Evolutionary conservation across 2,113 vertebrate genomes (phyloP), one percentile per base, ranked within the genome.

Genomic region (Melospiza georgiana): DNA sequence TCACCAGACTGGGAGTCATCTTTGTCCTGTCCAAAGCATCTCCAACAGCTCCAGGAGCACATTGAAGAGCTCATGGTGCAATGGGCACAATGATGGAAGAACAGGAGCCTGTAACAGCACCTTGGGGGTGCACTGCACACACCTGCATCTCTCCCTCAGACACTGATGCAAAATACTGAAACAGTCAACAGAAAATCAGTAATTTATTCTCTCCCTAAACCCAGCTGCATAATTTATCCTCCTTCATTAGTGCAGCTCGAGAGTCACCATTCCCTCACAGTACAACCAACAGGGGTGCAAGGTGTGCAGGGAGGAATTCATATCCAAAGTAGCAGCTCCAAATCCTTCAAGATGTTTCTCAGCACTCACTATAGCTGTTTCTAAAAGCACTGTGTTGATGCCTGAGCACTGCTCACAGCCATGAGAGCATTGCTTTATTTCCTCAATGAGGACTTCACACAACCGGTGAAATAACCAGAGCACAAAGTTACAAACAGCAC

Each of bases 1-100:
- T 80, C 69, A 35, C 24, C 28, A 27, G 17, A 27, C 16, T 20
- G 48, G 44, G 15, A 77, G 10, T 20, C 49, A 41, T 25, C 20
- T 48, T 54, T 43, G 44, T 37, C 27, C n/a, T 74, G 31, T 49
- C 69, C 66, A 62, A 55, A 61, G 81, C 65, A 61, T 19, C 43
- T 78, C 44, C 11, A 27, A 43, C 33, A 55, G 39, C 4, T 86
- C 30, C 4, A 3, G 35, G 31, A 9, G 25, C 27, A 58, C 20
- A 17, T 13, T 52, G 8, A 43, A 41, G 49, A 44, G 3, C 33
- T 31, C 13, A 9, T 5, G 13, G 17, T 8, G 27, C 23, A 46
- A 21, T 0, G 2, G 37, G 49, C 31, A 4, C 0, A 0, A 10
- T 1, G 31, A 41, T 12, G 48, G 35, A 31, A 65, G 37, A 52